These are phyloP conservation scores for Popillia japonica DNA, from an alignment of 1,140 invertebrate species.

Conservation along the genomic window DNA sequence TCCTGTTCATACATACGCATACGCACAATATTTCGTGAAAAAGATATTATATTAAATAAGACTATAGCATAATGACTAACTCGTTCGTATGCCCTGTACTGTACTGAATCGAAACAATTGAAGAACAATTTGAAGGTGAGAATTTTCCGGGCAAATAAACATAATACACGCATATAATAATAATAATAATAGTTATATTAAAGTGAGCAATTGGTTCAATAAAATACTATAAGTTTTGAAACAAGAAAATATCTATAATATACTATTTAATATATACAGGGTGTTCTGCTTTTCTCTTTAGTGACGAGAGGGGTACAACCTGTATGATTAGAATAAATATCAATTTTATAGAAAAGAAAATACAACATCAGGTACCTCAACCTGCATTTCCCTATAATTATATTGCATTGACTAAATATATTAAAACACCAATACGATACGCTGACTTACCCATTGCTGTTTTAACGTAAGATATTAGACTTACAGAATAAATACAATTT, in stretches of 20 bases:
- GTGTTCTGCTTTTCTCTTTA: too few species aligned
- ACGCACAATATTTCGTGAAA: too few species aligned
- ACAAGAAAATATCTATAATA: background rate
- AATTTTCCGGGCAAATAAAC: background rate
- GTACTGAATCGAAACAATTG: background rate
- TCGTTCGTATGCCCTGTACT: constrained; percentile 3
- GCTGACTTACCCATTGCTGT: background rate
- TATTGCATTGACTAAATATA: constrained; percentile 16
- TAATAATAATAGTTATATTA: background rate
- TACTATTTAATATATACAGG: constrained; percentile 2
- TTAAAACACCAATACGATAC: background rate
- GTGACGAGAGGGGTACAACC: too few species aligned
- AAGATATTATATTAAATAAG: constrained; percentile 3
- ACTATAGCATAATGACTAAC: constrained; percentile 14
- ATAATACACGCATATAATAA: background rate
- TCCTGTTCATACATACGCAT: too few species aligned
- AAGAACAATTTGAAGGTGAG: background rate
- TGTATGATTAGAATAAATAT: constrained; percentile 22
- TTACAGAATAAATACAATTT: constrained; percentile 14
- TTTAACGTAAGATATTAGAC: background rate
- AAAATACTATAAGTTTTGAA: constrained; percentile 6
- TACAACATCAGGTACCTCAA: constrained; percentile 24
- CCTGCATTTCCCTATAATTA: constrained; percentile 18
- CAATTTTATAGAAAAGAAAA: constrained; percentile 12
- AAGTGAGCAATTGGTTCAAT: constrained; percentile 32